Evolutionary conservation across 2,888 invertebrate genomes (phyloP).

Genomic region (Tribolium freemani): DNA sequence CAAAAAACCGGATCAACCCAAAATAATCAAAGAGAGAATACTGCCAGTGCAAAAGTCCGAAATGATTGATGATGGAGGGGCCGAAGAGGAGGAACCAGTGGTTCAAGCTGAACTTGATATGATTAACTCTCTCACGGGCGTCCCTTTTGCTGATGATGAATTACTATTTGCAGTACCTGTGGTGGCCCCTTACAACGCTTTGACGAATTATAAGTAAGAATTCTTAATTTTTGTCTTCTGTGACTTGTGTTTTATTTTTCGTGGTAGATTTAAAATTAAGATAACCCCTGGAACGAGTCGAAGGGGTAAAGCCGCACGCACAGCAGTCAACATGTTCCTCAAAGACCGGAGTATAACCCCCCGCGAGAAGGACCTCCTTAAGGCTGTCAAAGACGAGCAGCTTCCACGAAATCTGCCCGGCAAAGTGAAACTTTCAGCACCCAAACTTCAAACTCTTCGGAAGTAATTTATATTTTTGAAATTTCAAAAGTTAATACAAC

Average conservation of each 20-base stretch:
- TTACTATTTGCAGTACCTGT: slow-evolving; percentile 95
- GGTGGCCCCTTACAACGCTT: slow-evolving; percentile 93
- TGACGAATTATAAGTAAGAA: slow-evolving; percentile 86
- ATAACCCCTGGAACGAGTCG: slow-evolving; percentile 94
- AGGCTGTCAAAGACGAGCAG: slow-evolving; percentile 92
- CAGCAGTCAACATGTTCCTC: slow-evolving; percentile 90
- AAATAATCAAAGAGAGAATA: slow-evolving; percentile 47
- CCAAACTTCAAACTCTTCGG: slow-evolving; percentile 80
- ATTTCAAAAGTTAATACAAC: slow-evolving; percentile 4
- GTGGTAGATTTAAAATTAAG: slow-evolving; percentile 95
- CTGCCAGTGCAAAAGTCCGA: slow-evolving; percentile 49
- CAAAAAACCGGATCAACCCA: slow-evolving; percentile 49
- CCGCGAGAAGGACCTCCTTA: slow-evolving; percentile 91
- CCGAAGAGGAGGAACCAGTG: slow-evolving; percentile 69
- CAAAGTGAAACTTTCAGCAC: slow-evolving; percentile 95
- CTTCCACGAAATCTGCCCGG: slow-evolving; percentile 96
- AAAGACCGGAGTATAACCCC: slow-evolving; percentile 81
- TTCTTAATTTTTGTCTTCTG: too few relatives aligned
- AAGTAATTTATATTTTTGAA: slow-evolving; percentile 67
- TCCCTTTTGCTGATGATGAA: slow-evolving; percentile 88
- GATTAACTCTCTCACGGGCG: slow-evolving; percentile 86
- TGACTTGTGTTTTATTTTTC: too few relatives aligned
- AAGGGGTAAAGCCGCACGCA: slow-evolving; percentile 95
- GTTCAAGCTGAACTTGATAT: slow-evolving; percentile 78
- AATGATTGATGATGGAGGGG: slow-evolving; percentile 60